A percentile compares a stretch with the other conserved stretches of the same genome.
Evolutionary conservation across 2,113 vertebrate genomes (phyloP).

Genomic region (Chlorodrepanis virens): DNA sequence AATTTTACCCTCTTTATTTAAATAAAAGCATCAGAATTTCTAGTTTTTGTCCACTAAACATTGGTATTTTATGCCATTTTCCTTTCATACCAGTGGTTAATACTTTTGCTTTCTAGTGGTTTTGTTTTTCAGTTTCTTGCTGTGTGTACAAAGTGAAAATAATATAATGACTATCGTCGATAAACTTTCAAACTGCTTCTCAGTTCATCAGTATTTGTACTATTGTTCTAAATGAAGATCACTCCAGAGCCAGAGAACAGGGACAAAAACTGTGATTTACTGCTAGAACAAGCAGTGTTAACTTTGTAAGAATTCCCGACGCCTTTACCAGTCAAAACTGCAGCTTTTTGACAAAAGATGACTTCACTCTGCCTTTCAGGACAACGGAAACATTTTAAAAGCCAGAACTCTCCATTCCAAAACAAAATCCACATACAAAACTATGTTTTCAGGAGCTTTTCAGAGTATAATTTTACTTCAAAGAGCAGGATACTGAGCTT

Average conservation of each 20-base stretch:
- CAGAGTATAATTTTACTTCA: background rate
- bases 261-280: background rate
- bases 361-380: background rate
- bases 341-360: background rate
- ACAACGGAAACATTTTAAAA: background rate
- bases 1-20: background rate
- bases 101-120: background rate
- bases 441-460: background rate
- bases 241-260: background rate
- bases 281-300: background rate
- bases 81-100: background rate
- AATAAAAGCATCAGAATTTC: background rate
- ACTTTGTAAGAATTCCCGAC: background rate
- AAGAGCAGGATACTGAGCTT: background rate
- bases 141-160: background rate
- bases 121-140: background rate
- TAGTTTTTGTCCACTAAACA: background rate
- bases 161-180: background rate
- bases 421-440: background rate
- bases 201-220: background rate
- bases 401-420: background rate
- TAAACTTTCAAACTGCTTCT: background rate
- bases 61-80: background rate
- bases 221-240: background rate
- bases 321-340: background rate